Base-by-base conservation (phyloP, 2,797 vertebrate genomes). In the Esox lucius region DNA sequence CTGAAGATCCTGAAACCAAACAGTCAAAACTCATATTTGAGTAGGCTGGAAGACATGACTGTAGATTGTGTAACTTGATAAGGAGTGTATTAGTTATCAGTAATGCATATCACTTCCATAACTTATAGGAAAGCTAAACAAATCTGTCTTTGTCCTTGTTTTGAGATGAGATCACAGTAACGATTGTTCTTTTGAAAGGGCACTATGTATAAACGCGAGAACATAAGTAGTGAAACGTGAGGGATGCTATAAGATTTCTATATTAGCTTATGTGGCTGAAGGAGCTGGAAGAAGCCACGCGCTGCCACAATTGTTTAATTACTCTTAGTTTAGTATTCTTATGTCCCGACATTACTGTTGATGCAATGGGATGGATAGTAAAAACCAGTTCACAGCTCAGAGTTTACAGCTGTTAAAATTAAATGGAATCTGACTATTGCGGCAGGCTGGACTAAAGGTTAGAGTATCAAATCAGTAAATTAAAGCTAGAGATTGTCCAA, bases 1-100 rank as follows among this genome's bases (percentile, higher is more conserved):
- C 74, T 90, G 84, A 31, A 53, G 80, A 0, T 83, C 85, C 90
- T 93, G 79, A 6, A 79, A 78, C 85, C 69, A n/a, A 48, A 53
- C 2, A 49, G 46, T 46, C 42, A 46, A 46, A 13, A 46, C 42
- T 11, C 42, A 12, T 46, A 11, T 46, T 46, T 46, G 4, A 11
- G 42, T 46, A 59, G 19, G 56, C 17, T 7, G 56, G 9, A 2
- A 59, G 24, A 59, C 56, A 24, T 24, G 19, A 59, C 42, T 46
- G 9, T 46, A 46, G 42, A 46, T 11, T 2, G 42, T 46, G 42
- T 46, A 46, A 46, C 42, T 46, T 13, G 42, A 42, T 42, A 9
- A 42, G 39, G 1, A 46, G 42, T 11, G 9, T 46, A 13, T 13
- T 46, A 13, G 9, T 46, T 4, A 46, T 13, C 11, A 3, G 42